Conservation (phyloP, 37 sponge, comb jelly and placozoan species). For the Crambe crambe region DNA sequence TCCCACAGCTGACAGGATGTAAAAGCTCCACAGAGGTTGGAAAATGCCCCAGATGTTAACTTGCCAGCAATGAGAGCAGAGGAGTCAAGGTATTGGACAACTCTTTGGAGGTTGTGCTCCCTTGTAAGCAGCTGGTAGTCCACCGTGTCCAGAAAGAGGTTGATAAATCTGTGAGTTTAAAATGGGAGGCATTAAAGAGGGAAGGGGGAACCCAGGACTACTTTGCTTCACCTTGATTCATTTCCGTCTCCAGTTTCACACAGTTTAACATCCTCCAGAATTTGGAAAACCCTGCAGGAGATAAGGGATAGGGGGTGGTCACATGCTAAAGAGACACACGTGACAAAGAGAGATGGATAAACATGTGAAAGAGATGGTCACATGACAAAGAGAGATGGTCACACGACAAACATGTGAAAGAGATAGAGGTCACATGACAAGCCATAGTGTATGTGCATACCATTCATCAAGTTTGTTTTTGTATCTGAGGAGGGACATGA, state of each 20-base stretch:
- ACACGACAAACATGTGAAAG: too few relatives aligned
- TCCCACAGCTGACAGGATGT: slow-evolving; percentile 1
- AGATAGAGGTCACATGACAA: too few relatives aligned
- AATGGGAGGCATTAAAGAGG: background rate
- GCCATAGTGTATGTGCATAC: background rate
- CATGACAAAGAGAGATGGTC: too few relatives aligned
- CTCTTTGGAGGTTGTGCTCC: background rate
- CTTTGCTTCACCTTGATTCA: background rate
- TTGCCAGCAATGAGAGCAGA: background rate
- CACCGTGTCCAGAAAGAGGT: background rate
- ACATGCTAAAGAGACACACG: too few relatives aligned
- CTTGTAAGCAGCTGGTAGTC: background rate
- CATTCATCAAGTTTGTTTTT: background rate
- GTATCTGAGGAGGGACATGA: background rate
- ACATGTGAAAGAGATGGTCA: too few relatives aligned
- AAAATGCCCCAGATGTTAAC: background rate
- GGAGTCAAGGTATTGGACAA: background rate
- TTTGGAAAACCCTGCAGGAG: slow-evolving; percentile 10
- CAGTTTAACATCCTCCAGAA: slow-evolving; percentile 7
- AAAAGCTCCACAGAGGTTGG: background rate
- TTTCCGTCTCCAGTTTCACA: background rate
- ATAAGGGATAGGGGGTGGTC: too few relatives aligned
- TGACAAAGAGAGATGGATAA: too few relatives aligned
- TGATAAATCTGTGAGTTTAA: background rate
- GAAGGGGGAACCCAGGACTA: background rate